phyloP scores from a whole-genome alignment of 2,888 invertebrate genomes.

The Plagiodera versicolora region DNA sequence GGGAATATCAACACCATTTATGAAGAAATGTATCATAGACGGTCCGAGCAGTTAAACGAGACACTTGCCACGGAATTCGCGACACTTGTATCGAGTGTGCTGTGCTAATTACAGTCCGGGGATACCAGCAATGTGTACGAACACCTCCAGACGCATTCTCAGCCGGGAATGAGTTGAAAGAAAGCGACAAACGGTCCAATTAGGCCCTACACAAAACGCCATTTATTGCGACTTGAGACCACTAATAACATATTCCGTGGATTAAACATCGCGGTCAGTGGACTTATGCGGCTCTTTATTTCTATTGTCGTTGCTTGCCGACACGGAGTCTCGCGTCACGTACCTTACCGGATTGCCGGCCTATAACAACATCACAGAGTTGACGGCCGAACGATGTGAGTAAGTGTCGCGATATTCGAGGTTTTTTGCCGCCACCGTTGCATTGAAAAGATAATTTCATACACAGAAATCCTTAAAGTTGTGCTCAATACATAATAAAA shows the following conservation, averaged over 20 bases:
- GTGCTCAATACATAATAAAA: too few relatives aligned
- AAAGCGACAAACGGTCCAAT: conserved; percentile 41
- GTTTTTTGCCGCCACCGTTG: conserved; percentile 28
- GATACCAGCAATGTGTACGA: conserved; percentile 35
- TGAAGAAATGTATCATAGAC: neutral
- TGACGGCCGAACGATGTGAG: conserved; percentile 40
- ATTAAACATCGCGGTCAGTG: conserved; percentile 44
- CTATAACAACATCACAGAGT: conserved; percentile 28
- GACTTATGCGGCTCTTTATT: conserved; percentile 37
- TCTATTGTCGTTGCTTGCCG: conserved; percentile 42
- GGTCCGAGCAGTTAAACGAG: conserved; percentile 8
- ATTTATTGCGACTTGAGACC: conserved; percentile 35
- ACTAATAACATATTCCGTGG: conserved; percentile 45
- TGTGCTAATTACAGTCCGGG: conserved; percentile 30
- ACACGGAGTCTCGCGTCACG: conserved; percentile 41
- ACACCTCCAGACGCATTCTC: conserved; percentile 46
- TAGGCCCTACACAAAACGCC: conserved; percentile 36
- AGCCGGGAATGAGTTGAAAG: conserved; percentile 39
- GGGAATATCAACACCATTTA: neutral
- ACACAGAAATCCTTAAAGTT: too few relatives aligned
- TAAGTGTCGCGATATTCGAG: conserved; percentile 39
- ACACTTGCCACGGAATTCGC: conserved; percentile 23
- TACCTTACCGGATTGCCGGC: conserved; percentile 37
- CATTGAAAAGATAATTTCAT: too few relatives aligned
- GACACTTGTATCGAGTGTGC: conserved; percentile 21